These are phyloP conservation scores for Apocrypta bakeri DNA, from an alignment of 1,140 invertebrate genomes.

Conservation along the genomic window DNA sequence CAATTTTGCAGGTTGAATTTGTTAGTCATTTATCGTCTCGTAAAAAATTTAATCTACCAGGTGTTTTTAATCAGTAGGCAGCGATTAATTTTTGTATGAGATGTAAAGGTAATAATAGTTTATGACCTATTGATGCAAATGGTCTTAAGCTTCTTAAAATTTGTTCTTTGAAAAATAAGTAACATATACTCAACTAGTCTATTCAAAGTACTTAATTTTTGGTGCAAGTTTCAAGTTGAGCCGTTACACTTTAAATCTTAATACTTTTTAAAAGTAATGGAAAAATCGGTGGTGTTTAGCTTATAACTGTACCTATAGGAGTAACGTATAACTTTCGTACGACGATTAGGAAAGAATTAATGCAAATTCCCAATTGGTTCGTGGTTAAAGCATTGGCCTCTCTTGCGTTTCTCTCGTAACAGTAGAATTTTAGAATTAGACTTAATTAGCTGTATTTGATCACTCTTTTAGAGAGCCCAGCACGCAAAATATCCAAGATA, in stretches of 20 bases:
- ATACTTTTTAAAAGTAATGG: not conserved
- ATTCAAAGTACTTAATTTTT: conserved; percentile 33
- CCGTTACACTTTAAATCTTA: conserved; percentile 9
- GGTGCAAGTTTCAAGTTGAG: conserved; percentile 50
- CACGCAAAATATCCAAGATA: conserved; percentile 1
- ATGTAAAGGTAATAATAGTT: not conserved
- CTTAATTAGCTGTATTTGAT: conserved; percentile 2
- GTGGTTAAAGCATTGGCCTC: conserved; percentile 48
- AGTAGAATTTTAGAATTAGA: conserved; percentile 35
- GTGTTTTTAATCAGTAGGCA: not conserved
- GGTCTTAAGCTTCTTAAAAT: not conserved
- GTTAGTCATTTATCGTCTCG: conserved; percentile 6
- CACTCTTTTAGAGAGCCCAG: not conserved
- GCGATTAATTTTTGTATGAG: not conserved
- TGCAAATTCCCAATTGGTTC: conserved; percentile 51
- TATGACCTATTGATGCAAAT: not conserved
- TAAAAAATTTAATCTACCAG: conserved; percentile 27
- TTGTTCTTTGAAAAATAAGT: conserved; percentile 18
- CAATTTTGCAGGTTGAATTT: conserved; percentile 27
- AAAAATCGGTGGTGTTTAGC: not conserved
- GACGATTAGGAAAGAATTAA: conserved; percentile 2
- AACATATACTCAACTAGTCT: conserved; percentile 25
- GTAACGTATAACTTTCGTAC: not conserved
- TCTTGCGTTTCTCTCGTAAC: conserved; percentile 45
- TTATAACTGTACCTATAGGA: not conserved